A percentile compares a stretch with the other conserved stretches of the same genome.
Evolutionary conservation across 2,888 invertebrate species (phyloP).

Genomic region (Cheiracanthium punctorium): DNA sequence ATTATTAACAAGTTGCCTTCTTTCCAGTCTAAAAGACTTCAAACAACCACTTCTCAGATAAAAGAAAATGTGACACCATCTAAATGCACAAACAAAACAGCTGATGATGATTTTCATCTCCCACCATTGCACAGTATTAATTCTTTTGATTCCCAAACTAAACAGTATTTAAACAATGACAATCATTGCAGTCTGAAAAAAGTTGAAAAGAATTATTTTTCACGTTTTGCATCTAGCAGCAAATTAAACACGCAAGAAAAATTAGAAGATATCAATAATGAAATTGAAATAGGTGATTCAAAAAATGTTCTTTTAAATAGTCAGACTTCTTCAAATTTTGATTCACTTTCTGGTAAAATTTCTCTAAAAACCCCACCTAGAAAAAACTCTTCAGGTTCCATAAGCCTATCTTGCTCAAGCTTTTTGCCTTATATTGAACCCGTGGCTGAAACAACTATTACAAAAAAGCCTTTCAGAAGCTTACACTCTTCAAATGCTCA

Average conservation of each 20-base stretch:
- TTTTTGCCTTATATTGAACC: constrained; percentile 58
- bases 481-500: neutral
- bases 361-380: constrained; percentile 11
- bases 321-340: neutral
- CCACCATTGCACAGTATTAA: constrained; percentile 39
- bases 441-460: constrained; percentile 7
- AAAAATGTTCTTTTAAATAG: neutral
- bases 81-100: neutral
- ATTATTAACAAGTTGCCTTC: too few relatives aligned
- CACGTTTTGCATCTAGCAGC: neutral
- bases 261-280: neutral
- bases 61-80: neutral
- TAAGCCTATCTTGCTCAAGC: constrained; percentile 34
- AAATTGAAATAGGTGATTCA: neutral
- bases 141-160: constrained; percentile 22
- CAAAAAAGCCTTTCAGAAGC: neutral
- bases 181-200: constrained; percentile 20
- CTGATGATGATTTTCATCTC: constrained; percentile 32
- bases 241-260: neutral
- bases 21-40: constrained; percentile 38
- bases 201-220: neutral
- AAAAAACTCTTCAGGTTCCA: neutral
- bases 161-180: constrained; percentile 20
- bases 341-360: constrained; percentile 20
- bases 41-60: constrained; percentile 5